Percentiles rank a stretch among this genome's conserved stretches.
These are phyloP conservation scores for Linyphia triangularis DNA, from an alignment of 2,888 invertebrate species.

Conservation along the genomic window DNA sequence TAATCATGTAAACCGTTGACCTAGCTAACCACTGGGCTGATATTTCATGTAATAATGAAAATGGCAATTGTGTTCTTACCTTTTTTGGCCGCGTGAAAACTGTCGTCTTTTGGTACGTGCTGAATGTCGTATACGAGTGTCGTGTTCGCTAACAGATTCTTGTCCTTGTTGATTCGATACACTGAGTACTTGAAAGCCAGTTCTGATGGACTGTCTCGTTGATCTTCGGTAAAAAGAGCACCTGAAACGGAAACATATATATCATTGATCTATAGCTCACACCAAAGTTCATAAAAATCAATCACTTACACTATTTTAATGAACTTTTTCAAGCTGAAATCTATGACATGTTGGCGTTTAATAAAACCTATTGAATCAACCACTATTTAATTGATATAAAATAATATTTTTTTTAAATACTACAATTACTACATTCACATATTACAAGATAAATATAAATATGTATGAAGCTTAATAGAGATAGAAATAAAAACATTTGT, in stretches of 20 bases:
- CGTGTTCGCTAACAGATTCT: constrained; percentile 89
- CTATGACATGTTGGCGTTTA: no score
- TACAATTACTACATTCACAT: no score
- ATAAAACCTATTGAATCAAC: no score
- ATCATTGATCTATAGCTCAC: no score
- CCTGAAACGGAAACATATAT: constrained; percentile 86
- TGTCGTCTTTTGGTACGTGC: constrained; percentile 92
- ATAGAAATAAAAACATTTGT: no score
- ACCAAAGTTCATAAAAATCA: no score
- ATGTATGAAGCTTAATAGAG: no score
- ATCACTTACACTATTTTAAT: no score
- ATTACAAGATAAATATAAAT: no score
- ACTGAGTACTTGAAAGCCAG: constrained; percentile 96
- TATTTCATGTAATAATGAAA: background rate
- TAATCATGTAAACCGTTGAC: background rate
- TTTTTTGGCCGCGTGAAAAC: constrained; percentile 94
- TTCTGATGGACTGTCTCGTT: constrained; percentile 91
- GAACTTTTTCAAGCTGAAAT: no score
- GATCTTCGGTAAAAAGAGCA: constrained; percentile 94
- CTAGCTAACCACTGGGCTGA: background rate
- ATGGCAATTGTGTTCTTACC: constrained; percentile 83
- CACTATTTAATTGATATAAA: no score
- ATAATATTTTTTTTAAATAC: no score
- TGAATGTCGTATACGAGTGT: constrained; percentile 95
- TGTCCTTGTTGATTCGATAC: constrained; percentile 94